Conservation (phyloP, 2,113 vertebrate species). For the Ceyx cyanopectus region DNA sequence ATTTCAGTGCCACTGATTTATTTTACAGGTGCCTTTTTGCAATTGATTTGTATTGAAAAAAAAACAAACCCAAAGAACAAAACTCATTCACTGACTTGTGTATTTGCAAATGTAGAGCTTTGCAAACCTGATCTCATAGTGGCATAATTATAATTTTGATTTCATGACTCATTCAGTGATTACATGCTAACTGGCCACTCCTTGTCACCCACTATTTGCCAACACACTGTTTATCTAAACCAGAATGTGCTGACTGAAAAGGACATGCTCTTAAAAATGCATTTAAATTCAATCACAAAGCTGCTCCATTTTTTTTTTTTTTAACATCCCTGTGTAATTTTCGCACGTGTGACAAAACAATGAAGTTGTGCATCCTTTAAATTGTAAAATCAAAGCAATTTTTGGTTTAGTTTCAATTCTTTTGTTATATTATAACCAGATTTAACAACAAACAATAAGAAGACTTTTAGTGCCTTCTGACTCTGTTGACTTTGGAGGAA, state of each 20-base stretch:
- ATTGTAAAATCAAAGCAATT: background rate
- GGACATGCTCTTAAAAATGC: conserved; percentile 14
- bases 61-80: background rate
- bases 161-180: conserved; percentile 55
- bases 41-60: background rate
- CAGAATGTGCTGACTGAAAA: conserved; percentile 32
- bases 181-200: conserved; percentile 46
- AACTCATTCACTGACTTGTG: background rate
- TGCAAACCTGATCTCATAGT: conserved; percentile 48
- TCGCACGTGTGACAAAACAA: background rate
- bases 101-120: background rate
- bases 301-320: background rate
- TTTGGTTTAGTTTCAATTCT: background rate
- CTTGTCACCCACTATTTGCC: conserved; percentile 63
- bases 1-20: background rate
- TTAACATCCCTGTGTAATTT: background rate
- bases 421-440: rapidly evolving
- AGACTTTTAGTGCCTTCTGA: background rate
- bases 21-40: background rate
- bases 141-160: conserved; percentile 42
- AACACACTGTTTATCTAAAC: conserved; percentile 46
- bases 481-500: background rate
- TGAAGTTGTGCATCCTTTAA: background rate
- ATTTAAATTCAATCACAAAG: background rate
- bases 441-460: background rate